These are phyloP conservation scores for Hirundichthys speculiger DNA, from an alignment of 2,113 vertebrate species.

Conservation along the genomic window DNA sequence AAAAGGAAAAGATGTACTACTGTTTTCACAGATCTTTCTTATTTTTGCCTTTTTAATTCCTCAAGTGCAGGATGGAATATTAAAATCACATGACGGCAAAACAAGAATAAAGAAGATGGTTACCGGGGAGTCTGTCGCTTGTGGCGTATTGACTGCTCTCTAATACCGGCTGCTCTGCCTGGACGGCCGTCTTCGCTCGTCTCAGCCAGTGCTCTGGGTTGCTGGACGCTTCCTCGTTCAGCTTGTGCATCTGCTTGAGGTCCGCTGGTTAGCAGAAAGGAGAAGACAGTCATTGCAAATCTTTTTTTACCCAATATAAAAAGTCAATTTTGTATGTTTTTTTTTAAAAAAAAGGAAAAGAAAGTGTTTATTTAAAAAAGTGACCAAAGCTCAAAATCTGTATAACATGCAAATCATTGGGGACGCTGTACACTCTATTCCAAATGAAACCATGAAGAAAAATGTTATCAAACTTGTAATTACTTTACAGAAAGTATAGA, in stretches of 20 bases:
- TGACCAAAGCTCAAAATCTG: too few relatives aligned
- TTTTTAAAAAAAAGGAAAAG: too few relatives aligned
- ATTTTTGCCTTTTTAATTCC: too few relatives aligned
- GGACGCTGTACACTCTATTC: too few relatives aligned
- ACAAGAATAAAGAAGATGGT: background rate
- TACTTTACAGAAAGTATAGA: too few relatives aligned
- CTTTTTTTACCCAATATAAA: too few relatives aligned
- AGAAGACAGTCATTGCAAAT: too few relatives aligned
- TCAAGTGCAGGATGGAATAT: background rate
- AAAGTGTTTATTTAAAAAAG: too few relatives aligned
- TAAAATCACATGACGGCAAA: background rate
- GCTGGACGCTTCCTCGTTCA: constrained; percentile 88
- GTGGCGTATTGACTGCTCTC: constrained; percentile 21
- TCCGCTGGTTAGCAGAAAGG: constrained; percentile 80
- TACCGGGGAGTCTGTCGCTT: constrained; percentile 43
- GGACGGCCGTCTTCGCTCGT: constrained; percentile 74
- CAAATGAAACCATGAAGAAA: too few relatives aligned
- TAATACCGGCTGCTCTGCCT: constrained; percentile 68
- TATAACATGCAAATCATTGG: too few relatives aligned
- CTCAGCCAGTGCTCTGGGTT: constrained; percentile 86
- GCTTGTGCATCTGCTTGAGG: constrained; percentile 93
- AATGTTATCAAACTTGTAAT: too few relatives aligned
- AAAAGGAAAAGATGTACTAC: background rate
- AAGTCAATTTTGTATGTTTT: too few relatives aligned
- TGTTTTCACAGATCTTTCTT: background rate